Evolutionary conservation across 1,140 invertebrate species (phyloP).

Genomic region (Tenebrio molitor): DNA sequence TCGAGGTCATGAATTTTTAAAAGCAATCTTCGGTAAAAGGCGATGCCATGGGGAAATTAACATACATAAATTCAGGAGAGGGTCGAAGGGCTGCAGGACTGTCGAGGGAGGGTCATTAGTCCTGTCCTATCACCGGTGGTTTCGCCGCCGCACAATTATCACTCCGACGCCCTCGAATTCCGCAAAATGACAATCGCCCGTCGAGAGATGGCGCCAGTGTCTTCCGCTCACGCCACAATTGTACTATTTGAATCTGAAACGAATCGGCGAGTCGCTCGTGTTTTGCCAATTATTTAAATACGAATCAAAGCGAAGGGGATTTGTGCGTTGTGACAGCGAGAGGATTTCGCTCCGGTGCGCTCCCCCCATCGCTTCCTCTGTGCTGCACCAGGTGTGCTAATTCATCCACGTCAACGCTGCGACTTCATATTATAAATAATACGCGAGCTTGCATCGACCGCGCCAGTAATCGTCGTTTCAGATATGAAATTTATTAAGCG

Average conservation of each 20-base stretch:
- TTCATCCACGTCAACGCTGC: not conserved
- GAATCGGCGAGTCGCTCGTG: too few relatives aligned
- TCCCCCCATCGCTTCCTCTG: too few relatives aligned
- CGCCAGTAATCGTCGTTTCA: not conserved
- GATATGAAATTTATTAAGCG: constrained; percentile 13
- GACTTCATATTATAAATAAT: not conserved
- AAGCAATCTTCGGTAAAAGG: constrained; percentile 2
- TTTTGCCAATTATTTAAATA: too few relatives aligned
- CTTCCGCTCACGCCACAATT: too few relatives aligned
- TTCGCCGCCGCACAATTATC: not conserved
- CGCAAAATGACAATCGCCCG: too few relatives aligned
- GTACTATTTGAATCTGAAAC: too few relatives aligned
- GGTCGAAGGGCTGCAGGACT: too few relatives aligned
- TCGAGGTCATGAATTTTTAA: not conserved
- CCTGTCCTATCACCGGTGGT: not conserved
- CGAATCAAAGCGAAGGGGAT: too few relatives aligned
- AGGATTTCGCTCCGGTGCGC: too few relatives aligned
- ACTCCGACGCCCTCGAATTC: too few relatives aligned
- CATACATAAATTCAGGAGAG: constrained; percentile 14
- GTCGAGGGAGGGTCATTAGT: constrained; percentile 9
- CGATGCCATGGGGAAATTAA: constrained; percentile 6
- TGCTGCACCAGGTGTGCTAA: not conserved
- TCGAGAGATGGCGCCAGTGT: too few relatives aligned
- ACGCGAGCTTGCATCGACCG: not conserved
- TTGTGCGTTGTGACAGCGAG: too few relatives aligned